phyloP scores from a whole-genome alignment of 2,113 vertebrate genomes.

The Tricholaema leucomelas region DNA sequence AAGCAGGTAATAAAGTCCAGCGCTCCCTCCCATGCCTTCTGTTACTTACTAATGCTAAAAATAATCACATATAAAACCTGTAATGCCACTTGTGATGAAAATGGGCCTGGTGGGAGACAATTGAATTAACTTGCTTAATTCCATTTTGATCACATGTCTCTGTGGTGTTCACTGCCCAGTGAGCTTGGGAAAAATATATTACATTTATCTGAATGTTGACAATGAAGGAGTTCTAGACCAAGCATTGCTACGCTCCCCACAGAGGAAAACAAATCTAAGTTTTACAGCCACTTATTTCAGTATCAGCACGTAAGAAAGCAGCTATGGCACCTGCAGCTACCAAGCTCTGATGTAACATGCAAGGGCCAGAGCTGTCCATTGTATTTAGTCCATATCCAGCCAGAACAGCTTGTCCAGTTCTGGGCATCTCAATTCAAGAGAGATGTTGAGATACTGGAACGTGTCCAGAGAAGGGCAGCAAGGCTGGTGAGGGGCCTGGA shows the following conservation, averaged over 20 bases:
- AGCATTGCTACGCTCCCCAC: background rate
- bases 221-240: background rate
- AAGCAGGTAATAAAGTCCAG: background rate
- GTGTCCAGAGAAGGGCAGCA: no score
- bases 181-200: background rate
- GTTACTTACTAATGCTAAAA: slow-evolving; percentile 29
- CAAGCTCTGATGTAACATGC: background rate
- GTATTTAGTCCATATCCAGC: background rate
- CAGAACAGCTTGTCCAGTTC: background rate
- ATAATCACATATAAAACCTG: background rate
- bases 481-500: no score
- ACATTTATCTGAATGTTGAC: background rate
- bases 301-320: background rate
- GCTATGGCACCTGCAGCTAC: background rate
- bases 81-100: background rate
- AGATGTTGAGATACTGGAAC: no score
- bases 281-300: background rate
- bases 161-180: background rate
- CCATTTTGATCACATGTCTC: background rate
- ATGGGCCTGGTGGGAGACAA: background rate
- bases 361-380: background rate
- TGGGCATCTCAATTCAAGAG: no score
- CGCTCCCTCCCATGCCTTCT: background rate
- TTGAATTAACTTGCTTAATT: background rate
- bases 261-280: background rate